A percentile compares a stretch with the other conserved stretches of the same genome.
Evolutionary conservation across 1,140 invertebrate species (phyloP).

Genomic region (Frieseomelitta varia): DNA sequence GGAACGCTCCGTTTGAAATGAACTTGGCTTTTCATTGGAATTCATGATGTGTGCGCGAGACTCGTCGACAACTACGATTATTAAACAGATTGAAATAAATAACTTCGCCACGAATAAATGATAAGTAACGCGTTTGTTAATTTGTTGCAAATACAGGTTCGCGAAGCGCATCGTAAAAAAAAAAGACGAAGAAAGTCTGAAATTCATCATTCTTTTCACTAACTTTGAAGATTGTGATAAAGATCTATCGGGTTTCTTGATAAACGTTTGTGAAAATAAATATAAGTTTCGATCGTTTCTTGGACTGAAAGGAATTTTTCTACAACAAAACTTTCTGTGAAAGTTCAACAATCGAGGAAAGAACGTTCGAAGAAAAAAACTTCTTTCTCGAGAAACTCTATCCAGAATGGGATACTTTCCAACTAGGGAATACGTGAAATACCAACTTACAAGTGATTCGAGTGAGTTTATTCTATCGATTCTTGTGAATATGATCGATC

Average conservation of each 20-base stretch:
- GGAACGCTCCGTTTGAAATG: neutral
- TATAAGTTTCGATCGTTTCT: neutral
- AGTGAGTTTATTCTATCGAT: neutral
- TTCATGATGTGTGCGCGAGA: neutral
- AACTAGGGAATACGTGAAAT: neutral
- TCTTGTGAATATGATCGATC: neutral
- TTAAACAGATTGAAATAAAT: neutral
- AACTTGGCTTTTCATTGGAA: neutral
- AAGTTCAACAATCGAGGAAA: neutral
- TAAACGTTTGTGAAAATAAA: neutral
- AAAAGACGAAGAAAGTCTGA: too few relatives aligned
- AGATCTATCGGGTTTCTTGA: neutral
- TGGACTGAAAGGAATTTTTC: neutral
- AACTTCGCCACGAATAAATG: neutral
- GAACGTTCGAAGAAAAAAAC: neutral
- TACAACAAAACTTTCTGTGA: neutral
- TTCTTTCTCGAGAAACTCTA: neutral
- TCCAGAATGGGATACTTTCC: too few relatives aligned
- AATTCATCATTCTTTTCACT: neutral
- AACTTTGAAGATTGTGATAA: neutral
- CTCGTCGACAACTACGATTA: neutral
- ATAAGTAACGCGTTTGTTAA: neutral
- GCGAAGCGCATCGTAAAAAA: neutral
- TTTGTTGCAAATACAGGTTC: neutral
- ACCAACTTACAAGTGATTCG: neutral